Evolutionary conservation across 2,888 invertebrate genomes (phyloP).

Genomic region (Catocala fraxini): DNA sequence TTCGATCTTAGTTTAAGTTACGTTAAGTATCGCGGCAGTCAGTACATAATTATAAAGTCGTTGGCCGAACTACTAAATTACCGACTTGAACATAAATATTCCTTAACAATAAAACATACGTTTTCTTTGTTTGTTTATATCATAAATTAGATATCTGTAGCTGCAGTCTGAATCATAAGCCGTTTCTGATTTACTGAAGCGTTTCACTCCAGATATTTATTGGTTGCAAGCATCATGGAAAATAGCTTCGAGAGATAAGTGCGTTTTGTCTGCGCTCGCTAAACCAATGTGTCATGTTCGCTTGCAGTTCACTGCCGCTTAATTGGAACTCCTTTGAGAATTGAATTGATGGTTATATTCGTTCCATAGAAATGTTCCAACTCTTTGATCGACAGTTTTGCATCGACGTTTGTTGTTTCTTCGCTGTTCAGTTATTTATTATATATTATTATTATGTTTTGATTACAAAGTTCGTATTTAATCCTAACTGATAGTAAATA

Average conservation of each 20-base stretch:
- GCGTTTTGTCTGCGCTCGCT: constrained; percentile 50
- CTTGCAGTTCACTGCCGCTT: constrained; percentile 23
- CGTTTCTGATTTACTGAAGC: constrained; percentile 44
- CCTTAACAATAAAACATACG: constrained; percentile 34
- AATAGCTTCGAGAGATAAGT: constrained; percentile 60
- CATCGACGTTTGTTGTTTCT: too few relatives aligned
- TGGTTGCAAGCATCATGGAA: constrained; percentile 41
- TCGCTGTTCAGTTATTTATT: too few relatives aligned
- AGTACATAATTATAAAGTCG: constrained; percentile 3
- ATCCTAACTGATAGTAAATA: too few relatives aligned
- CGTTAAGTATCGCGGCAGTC: neutral
- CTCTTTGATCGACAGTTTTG: too few relatives aligned
- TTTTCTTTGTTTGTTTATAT: constrained; percentile 45
- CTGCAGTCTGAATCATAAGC: constrained; percentile 42
- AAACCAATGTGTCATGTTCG: constrained; percentile 49
- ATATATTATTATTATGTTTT: too few relatives aligned
- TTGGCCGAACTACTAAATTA: neutral
- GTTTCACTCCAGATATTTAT: constrained; percentile 30
- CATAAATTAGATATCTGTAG: constrained; percentile 32
- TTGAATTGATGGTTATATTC: neutral
- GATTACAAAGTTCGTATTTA: too few relatives aligned
- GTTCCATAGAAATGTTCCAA: constrained; percentile 1
- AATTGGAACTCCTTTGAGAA: constrained; percentile 26
- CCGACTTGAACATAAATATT: neutral
- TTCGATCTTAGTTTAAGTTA: neutral